Percentiles rank a stretch among this genome's conserved stretches.
Conservation (phyloP, 2,888 invertebrate species). For the Camponotus fellah region DNA sequence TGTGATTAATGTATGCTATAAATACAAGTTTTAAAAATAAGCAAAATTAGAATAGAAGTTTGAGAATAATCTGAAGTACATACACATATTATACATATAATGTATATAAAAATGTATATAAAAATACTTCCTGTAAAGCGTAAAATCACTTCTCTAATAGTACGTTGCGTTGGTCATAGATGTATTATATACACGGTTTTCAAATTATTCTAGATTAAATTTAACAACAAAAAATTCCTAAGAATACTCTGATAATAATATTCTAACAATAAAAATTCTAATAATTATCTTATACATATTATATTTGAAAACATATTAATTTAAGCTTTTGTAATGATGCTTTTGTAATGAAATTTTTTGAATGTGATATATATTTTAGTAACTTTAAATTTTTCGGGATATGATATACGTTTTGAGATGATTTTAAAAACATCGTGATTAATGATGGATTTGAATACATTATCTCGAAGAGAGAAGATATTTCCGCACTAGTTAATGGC, state of each 20-base stretch:
- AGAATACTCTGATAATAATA: no score
- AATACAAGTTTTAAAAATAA: neutral
- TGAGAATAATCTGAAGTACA: neutral
- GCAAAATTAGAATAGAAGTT: neutral
- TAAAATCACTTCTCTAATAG: slow-evolving; percentile 4
- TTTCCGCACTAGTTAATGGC: slow-evolving; percentile 40
- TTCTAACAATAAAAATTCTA: no score
- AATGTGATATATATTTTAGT: neutral
- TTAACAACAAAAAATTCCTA: no score
- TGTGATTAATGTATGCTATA: neutral
- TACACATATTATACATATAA: neutral
- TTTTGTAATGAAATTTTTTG: neutral
- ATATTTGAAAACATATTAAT: neutral
- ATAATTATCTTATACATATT: neutral
- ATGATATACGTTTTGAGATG: slow-evolving; percentile 9
- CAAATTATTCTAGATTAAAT: neutral
- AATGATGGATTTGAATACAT: slow-evolving; percentile 41
- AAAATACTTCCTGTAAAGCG: neutral
- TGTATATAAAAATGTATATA: neutral
- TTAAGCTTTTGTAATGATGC: neutral
- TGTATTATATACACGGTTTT: neutral
- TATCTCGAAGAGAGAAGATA: slow-evolving; percentile 32
- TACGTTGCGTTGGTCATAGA: neutral
- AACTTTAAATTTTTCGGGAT: neutral
- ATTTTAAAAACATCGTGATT: slow-evolving; percentile 27